Conservation (phyloP, 1,140 invertebrate genomes). For the Platorchestia sp. region DNA sequence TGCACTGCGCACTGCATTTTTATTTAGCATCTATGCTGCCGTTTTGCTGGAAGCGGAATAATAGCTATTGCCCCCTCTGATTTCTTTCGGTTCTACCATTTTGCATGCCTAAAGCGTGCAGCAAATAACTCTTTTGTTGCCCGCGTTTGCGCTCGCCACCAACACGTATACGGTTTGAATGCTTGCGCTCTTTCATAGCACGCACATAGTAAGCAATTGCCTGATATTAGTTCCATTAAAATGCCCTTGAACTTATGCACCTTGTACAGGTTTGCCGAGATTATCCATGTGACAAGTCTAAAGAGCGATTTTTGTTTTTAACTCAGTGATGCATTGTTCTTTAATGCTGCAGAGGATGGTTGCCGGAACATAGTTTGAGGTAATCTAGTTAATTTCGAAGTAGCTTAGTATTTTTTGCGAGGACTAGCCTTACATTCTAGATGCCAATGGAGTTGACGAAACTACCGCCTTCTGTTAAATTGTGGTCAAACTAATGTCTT, state of each 20-base stretch:
- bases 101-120: not conserved
- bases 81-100: not conserved
- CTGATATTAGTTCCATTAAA: not conserved
- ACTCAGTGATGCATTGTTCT: conserved; percentile 7
- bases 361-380: not conserved
- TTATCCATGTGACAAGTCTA: not conserved
- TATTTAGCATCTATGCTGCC: not conserved
- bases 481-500: not conserved
- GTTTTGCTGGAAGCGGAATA: not conserved
- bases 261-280: not conserved
- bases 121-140: not conserved
- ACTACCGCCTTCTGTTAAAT: not conserved
- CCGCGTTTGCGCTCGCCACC: not conserved
- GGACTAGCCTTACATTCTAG: not conserved
- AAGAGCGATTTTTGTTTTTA: not conserved
- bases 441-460: not conserved
- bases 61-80: not conserved
- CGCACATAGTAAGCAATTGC: not conserved
- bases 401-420: not conserved
- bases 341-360: conserved; percentile 6
- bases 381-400: not conserved
- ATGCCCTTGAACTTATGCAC: not conserved
- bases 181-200: not conserved
- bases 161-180: not conserved
- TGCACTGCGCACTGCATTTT: not conserved